Evolutionary conservation across 2,888 invertebrate genomes (phyloP), one percentile per base, ranked within the genome.

Genomic region (Euspilapteryx auroguttella): DNA sequence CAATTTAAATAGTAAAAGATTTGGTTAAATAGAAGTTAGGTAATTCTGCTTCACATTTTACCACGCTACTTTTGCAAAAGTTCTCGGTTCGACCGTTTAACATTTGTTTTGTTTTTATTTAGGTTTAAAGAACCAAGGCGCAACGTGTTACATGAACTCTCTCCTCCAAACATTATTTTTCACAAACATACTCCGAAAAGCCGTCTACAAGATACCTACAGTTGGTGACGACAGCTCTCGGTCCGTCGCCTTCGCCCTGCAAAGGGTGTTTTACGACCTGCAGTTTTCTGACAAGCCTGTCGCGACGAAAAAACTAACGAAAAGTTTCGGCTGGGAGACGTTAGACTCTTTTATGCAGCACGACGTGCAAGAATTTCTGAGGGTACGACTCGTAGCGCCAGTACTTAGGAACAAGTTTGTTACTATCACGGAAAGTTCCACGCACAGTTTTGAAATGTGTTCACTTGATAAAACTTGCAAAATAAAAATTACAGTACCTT

Each of bases 141-240:
- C 99, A 21, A 99, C 99, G 1, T 99, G 99, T 64, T 99, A 99
- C 62, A 99, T 99, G 98, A 99, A 99, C 61, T 98, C 98, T 0
- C 80, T 99, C 22, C 79, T 99, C 15, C 99, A 99, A 75, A 97
- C 98, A 0, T 75, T 99, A 8, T 99, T 94, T 75, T 99, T 98
- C 64, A 99, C 98, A 5, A 98, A 97, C 68, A 81, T 87, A 35
- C 61, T 89, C 32, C 80, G 89, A 23, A 83, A 93, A 79, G 96
- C 97, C 14, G 98, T 99, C 12, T 99, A 99, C 59, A 89, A 95
- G 68, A 98, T 99, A 85, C 98, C 98, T 11, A 98, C 97, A 3
- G 95, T 95, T 43, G 94, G 94, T 29, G 98, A 98, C 56, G 97
- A 98, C 58, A 89, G 93, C 24, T 89, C 92, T 13, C 49, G 64